Evolutionary conservation across 2,888 invertebrate species (phyloP), one percentile per base, ranked within the genome.

Genomic region (Maniola hyperantus): DNA sequence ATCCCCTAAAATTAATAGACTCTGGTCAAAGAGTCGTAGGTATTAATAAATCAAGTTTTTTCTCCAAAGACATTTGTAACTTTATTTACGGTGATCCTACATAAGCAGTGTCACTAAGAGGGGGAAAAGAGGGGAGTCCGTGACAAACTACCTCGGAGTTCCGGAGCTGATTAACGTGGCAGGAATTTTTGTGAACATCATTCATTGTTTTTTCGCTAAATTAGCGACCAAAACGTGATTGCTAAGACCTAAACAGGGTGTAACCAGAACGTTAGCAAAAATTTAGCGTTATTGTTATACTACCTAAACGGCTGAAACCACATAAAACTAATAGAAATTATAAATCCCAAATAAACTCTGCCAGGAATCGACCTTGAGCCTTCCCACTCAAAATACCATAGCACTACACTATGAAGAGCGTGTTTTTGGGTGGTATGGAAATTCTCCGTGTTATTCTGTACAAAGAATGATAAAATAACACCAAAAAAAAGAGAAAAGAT

Each of bases 91-190:
- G 66, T 67, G 63, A 71, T 64, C 61, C 53, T 39, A 51, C 60
- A 64, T 59, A 59, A 68, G 58, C 67, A 72, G 74, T 83, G 83
- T 80, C 81, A 82, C 80, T 79, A 77, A 80, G 66, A 64, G 39
- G 11, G 39, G 39, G 39, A 67, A 64, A 44, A 60, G 46, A 60
- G 53, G 65, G 76, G 75, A 83, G 83, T 77, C 82, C 80, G 79
- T 87, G 85, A 87, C 83, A 85, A 83, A 85, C 81, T 80, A 80
- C 81, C 77, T 65, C 76, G 79, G 80, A 82, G 74, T 84, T 84
- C 79, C 81, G 5, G 15, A 42, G 76, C 85, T 85, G 87, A 87
- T 87, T 85, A 85, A 82, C 79, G 72, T 76, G 75, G 77, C 75
- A 79, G 80, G 78, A 79, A 83, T 82, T 80, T 77, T 48, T 48